Base-by-base conservation (phyloP, 2,797 vertebrate species). In the Brotogeris chrysoptera region DNA sequence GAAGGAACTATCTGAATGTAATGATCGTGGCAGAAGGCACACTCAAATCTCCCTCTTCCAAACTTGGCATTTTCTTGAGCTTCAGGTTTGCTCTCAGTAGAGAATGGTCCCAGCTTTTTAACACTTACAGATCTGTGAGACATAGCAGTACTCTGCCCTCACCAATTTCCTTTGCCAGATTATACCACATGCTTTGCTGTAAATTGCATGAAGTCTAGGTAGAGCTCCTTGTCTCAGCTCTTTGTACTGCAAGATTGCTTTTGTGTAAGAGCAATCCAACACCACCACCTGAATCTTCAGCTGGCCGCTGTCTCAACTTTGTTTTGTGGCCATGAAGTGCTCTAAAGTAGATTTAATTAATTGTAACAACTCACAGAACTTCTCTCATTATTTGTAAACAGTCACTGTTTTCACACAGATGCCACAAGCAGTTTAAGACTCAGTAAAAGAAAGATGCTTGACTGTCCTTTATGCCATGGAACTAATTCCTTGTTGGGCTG, bases 41-140 rank as follows among this genome's bases (percentile, higher is more conserved):
- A 66, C 1, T 25, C 46, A 78, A 90, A 79, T 72, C 6, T 65
- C 15, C 74, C 15, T 84, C 23, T 82, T 92, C 15, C 24, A 7
- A 1, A 19, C n/a, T 20, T 83, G 4, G 2, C 57, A 30, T 83
- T 84, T 90, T 49, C 15, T 60, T 0, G 0, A 64, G 7, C 18
- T 39, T 39, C 65, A 47, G 10, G 9, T 79, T 90, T 79, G 6
- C 6, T 83, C 24, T 72, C 59, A 47, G 27, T 23, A 71, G 27
- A 81, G 25, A 13, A 86, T 34, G 16, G 11, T 34, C 32, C 14
- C 23, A 77, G 10, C 16, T 71, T 74, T 80, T 88, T 44, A 61
- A 23, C 25, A 55, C 46, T 49, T 69, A 72, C 32, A 86, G n/a
- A 39, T 27, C 30, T 43, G 19, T 16, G 9, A 73, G 44, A 41